A percentile compares a stretch with the other conserved stretches of the same genome.
phyloP scores from a whole-genome alignment of 2,797 vertebrate genomes.

The Falco naumanni region DNA sequence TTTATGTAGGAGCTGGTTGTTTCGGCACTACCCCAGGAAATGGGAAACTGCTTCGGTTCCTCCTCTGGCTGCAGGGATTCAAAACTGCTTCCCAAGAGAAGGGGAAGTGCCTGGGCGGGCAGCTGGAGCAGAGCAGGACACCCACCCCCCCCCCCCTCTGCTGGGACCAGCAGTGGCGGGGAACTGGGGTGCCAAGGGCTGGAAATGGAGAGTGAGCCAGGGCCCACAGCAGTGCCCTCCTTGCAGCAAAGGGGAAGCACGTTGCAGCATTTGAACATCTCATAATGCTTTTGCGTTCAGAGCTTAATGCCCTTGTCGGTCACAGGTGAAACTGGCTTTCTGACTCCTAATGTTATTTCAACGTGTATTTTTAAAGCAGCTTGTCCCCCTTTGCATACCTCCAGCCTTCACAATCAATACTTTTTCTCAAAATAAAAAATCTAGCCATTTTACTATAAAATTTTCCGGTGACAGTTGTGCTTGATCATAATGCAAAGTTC shows the following conservation, averaged over 20 bases:
- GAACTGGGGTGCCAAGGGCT: not conserved
- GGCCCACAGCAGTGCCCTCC: rapidly evolving
- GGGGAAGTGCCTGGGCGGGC: not conserved
- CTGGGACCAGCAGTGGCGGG: rapidly evolving
- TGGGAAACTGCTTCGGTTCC: rapidly evolving
- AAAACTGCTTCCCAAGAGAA: not conserved
- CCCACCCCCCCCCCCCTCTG: too few relatives aligned
- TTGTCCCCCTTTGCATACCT: not conserved
- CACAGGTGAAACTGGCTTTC: not conserved
- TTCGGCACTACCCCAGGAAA: not conserved
- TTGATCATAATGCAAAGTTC: not conserved
- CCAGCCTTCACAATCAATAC: not conserved
- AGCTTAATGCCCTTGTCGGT: not conserved
- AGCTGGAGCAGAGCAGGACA: rapidly evolving
- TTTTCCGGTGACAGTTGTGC: not conserved
- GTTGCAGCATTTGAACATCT: not conserved
- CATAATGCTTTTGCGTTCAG: not conserved
- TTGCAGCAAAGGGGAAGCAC: not conserved
- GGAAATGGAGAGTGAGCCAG: not conserved
- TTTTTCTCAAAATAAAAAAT: not conserved
- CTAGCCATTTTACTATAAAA: not conserved
- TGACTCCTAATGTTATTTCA: not conserved
- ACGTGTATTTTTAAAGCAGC: not conserved
- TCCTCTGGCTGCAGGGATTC: not conserved
- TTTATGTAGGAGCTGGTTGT: not conserved